Evolutionary conservation across 2,113 vertebrate species (phyloP).

Genomic region (Burhinus oedicnemus): DNA sequence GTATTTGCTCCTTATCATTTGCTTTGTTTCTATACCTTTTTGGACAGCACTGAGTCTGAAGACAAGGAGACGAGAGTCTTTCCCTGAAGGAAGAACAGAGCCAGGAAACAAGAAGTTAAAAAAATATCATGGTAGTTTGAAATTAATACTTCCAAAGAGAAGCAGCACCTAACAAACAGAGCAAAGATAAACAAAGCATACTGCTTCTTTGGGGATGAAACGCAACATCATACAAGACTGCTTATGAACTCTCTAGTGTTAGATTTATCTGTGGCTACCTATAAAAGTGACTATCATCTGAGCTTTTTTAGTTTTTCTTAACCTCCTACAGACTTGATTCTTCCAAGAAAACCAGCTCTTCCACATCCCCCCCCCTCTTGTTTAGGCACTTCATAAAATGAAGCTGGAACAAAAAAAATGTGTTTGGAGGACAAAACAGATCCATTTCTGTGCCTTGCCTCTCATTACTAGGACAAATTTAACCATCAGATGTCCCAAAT

Average conservation of each 20-base stretch:
- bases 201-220: background rate
- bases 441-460: background rate
- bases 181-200: background rate
- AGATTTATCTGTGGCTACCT: background rate
- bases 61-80: conserved; percentile 93
- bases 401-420: background rate
- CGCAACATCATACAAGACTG: background rate
- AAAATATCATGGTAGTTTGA: background rate
- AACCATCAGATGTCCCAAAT: background rate
- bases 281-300: background rate
- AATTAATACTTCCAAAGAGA: background rate
- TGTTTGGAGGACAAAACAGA: background rate
- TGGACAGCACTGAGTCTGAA: conserved; percentile 87
- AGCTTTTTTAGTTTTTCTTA: background rate
- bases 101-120: background rate
- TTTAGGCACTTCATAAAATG: background rate
- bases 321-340: background rate
- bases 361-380: background rate
- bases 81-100: conserved; percentile 76
- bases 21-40: conserved; percentile 83
- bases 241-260: background rate
- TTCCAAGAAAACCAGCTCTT: background rate
- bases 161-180: background rate
- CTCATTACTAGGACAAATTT: background rate
- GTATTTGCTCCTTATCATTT: conserved; percentile 82